These are phyloP conservation scores for Phenganax subtilis DNA, from an alignment of 92 coral and sea anemone species.

Conservation along the genomic window DNA sequence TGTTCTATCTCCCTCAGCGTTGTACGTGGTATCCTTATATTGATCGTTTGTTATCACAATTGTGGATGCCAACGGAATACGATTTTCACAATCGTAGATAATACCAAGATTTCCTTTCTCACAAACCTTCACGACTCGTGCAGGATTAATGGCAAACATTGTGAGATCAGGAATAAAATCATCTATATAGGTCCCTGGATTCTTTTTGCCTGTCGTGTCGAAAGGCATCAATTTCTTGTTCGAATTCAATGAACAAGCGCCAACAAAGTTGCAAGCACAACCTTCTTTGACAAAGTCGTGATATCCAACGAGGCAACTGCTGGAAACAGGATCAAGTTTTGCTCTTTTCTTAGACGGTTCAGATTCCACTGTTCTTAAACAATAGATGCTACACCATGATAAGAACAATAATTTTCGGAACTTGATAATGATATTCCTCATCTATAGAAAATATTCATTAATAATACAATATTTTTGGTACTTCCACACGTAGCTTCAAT, in stretches of 20 bases:
- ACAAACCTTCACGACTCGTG: slow-evolving; percentile 24
- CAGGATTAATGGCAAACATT: not conserved
- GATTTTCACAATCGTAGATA: slow-evolving; percentile 30
- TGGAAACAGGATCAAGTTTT: no score
- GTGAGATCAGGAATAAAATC: slow-evolving; percentile 1
- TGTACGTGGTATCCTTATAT: not conserved
- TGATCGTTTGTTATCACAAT: slow-evolving; percentile 40
- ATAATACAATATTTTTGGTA: no score
- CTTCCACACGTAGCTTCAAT: no score
- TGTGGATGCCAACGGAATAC: slow-evolving; percentile 50
- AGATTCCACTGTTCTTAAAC: no score
- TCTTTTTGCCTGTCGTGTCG: not conserved
- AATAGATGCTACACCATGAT: no score
- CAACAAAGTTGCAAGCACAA: slow-evolving; percentile 32
- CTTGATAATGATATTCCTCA: no score
- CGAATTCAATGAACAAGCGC: slow-evolving; percentile 18
- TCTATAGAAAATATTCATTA: no score
- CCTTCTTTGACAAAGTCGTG: not conserved
- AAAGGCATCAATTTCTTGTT: not conserved
- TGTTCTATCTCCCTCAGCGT: not conserved
- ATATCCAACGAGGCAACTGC: no score
- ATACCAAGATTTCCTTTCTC: slow-evolving; percentile 36
- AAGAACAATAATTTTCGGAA: no score
- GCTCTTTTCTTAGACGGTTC: no score
- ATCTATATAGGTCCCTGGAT: not conserved